These are phyloP conservation scores for Bicyclus anynana DNA, from an alignment of 1,140 invertebrate species.

Conservation along the genomic window DNA sequence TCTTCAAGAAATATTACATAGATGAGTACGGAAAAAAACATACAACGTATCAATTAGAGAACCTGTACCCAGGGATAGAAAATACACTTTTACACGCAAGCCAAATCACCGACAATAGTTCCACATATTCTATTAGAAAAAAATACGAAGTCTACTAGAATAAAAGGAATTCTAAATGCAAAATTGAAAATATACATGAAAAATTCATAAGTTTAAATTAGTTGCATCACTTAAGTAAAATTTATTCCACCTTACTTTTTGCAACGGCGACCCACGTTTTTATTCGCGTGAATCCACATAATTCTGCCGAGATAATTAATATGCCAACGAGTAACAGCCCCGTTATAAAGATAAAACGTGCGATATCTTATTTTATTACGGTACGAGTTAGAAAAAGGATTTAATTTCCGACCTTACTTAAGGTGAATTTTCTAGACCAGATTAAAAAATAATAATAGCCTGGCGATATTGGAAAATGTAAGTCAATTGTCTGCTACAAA, in stretches of 20 bases:
- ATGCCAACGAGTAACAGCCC: conserved; percentile 21
- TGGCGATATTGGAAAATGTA: no score
- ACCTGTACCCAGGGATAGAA: no score
- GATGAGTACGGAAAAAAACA: no score
- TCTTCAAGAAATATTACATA: no score
- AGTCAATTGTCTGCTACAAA: no score
- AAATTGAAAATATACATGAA: not conserved
- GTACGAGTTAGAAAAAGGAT: conserved; percentile 8
- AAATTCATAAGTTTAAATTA: not conserved
- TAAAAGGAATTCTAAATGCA: not conserved
- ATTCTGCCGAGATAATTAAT: conserved; percentile 32
- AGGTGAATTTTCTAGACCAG: not conserved
- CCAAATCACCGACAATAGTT: no score
- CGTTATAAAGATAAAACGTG: conserved; percentile 25
- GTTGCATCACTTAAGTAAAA: not conserved
- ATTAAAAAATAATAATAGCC: no score
- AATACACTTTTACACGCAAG: no score
- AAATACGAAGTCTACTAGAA: no score
- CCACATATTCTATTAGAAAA: no score
- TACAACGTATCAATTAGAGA: no score
- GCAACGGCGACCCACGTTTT: conserved; percentile 12
- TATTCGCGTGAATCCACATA: conserved; percentile 21
- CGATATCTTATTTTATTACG: conserved; percentile 39
- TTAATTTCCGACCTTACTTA: not conserved
- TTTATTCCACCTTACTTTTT: conserved; percentile 3